Evolutionary conservation across 2,797 vertebrate genomes (phyloP).

Genomic region (Paedocypris micromegethes): DNA sequence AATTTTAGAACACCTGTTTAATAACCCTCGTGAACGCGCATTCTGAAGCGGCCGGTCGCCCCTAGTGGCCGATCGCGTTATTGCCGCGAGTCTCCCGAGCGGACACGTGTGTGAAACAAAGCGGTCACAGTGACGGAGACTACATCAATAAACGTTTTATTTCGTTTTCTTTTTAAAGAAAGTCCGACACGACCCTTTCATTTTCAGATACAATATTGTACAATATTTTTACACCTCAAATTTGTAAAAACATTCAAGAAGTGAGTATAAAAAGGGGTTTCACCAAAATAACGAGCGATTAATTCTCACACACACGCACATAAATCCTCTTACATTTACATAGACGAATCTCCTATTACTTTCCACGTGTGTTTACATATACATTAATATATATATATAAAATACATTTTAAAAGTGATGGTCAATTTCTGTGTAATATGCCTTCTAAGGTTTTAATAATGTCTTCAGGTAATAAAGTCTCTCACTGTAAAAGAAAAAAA

Average conservation of each 20-base stretch:
- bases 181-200: slow-evolving; percentile 57
- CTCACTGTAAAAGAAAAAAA: slow-evolving; percentile 49
- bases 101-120: background rate
- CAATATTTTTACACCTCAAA: slow-evolving; percentile 66
- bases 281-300: slow-evolving; percentile 63
- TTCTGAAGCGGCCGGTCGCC: background rate
- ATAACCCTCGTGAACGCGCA: background rate
- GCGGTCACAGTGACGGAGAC: slow-evolving; percentile 37
- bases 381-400: slow-evolving; percentile 66
- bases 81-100: background rate
- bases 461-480: slow-evolving; percentile 60
- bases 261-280: slow-evolving; percentile 68
- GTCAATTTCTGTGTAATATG: slow-evolving; percentile 54
- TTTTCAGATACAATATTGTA: slow-evolving; percentile 56
- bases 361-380: slow-evolving; percentile 67
- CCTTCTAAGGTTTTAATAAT: slow-evolving; percentile 53
- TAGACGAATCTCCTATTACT: slow-evolving; percentile 66
- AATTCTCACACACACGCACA: slow-evolving; percentile 57
- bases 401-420: slow-evolving; percentile 71
- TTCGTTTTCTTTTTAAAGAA: slow-evolving; percentile 65
- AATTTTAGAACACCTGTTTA: too few relatives aligned
- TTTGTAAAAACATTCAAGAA: slow-evolving; percentile 78
- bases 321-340: slow-evolving; percentile 65
- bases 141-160: slow-evolving; percentile 69
- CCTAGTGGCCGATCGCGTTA: slow-evolving; percentile 5